These are phyloP conservation scores for Sesamia nonagrioides DNA, from an alignment of 1,140 invertebrate species.

Conservation along the genomic window DNA sequence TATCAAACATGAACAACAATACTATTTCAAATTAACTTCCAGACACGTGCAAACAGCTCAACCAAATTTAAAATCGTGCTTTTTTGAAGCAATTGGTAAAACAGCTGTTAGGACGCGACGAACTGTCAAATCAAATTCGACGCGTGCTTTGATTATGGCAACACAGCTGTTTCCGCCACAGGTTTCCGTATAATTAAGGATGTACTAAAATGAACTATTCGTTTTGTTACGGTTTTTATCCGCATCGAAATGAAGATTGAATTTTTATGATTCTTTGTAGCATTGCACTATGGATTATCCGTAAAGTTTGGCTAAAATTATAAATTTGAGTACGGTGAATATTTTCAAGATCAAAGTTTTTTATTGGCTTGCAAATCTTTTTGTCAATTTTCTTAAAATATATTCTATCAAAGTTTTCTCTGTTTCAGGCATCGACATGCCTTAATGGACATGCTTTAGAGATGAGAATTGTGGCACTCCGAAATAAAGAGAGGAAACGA, in stretches of 20 bases:
- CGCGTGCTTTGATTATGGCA: slow-evolving; percentile 61
- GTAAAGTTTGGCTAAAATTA: no score
- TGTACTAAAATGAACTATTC: slow-evolving; percentile 3
- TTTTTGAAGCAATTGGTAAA: slow-evolving; percentile 70
- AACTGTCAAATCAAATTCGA: slow-evolving; percentile 80
- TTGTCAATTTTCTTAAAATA: no score
- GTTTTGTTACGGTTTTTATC: slow-evolving; percentile 7
- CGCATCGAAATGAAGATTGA: background rate
- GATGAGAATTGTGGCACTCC: no score
- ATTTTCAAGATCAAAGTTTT: no score
- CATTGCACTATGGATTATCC: background rate
- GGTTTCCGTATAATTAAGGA: no score
- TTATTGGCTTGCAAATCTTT: no score
- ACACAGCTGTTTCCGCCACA: slow-evolving; percentile 56
- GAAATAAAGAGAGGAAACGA: no score
- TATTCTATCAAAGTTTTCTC: no score
- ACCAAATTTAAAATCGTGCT: slow-evolving; percentile 68
- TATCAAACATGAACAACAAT: slow-evolving; percentile 51
- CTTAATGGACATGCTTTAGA: no score
- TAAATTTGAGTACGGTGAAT: no score
- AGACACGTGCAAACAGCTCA: slow-evolving; percentile 74
- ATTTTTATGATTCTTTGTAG: background rate
- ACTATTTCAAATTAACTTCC: slow-evolving; percentile 53
- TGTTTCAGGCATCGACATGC: no score
- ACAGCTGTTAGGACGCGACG: slow-evolving; percentile 83